Conservation (phyloP, 30 jellyfish, hydroid and myxozoan genomes). For the Aurelia sp. region DNA sequence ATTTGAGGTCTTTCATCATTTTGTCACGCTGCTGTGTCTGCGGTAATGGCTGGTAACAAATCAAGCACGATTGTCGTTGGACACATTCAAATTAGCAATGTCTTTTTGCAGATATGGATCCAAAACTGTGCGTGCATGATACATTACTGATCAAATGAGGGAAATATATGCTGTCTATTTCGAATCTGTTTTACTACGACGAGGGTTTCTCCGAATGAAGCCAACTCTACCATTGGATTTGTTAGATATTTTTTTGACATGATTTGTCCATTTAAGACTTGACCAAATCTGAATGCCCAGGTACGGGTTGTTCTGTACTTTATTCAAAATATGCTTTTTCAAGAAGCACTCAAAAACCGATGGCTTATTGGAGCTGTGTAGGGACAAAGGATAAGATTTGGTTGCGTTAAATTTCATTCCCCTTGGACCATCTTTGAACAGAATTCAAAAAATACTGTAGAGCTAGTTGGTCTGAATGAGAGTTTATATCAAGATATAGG, state of each 20-base stretch:
- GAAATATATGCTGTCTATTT: no score
- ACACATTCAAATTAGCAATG: neutral
- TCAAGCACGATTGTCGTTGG: conserved; percentile 5
- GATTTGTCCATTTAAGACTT: no score
- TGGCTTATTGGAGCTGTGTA: neutral
- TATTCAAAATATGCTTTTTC: no score
- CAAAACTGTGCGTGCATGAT: conserved; percentile 23
- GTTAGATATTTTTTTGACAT: no score
- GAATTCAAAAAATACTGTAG: neutral
- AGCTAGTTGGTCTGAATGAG: neutral
- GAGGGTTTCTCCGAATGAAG: no score
- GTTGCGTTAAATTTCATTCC: neutral
- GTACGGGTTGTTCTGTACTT: no score
- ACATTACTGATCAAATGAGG: neutral
- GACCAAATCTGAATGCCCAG: no score
- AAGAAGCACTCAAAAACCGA: no score
- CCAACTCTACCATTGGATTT: no score
- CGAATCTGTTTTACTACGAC: no score
- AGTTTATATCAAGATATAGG: no score
- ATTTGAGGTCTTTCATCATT: neutral
- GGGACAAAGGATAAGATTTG: neutral
- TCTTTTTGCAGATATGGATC: conserved; percentile 3
- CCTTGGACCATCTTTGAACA: neutral
- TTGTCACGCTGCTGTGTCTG: neutral
- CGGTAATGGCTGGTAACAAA: neutral